phyloP scores from a whole-genome alignment of 2,888 invertebrate genomes.

The Anarsia innoxiella region DNA sequence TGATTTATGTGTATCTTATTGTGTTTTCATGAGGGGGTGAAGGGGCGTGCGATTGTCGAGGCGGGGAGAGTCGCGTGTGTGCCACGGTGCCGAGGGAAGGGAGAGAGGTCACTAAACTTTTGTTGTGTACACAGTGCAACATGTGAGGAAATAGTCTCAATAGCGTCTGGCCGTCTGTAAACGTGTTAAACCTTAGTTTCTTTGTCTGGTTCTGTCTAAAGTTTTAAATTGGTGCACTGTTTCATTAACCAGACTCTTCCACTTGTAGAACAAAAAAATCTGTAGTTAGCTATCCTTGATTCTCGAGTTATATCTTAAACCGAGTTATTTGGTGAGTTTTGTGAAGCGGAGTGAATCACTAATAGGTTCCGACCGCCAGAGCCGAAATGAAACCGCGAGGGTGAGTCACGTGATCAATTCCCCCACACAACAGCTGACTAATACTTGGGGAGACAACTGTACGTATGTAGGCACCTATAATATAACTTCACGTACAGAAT shows the following conservation, averaged over 20 bases:
- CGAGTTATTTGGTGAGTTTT: too few relatives aligned
- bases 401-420: slow-evolving; percentile 16
- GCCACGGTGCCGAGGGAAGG: slow-evolving; percentile 2
- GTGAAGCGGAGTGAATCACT: slow-evolving; percentile 4
- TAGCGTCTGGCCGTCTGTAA: too few relatives aligned
- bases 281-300: too few relatives aligned
- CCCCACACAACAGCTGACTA: slow-evolving; percentile 19
- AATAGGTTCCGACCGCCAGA: slow-evolving; percentile 7
- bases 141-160: slow-evolving; percentile 2
- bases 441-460: slow-evolving; percentile 13
- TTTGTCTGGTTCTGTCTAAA: too few relatives aligned
- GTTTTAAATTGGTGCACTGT: too few relatives aligned
- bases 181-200: too few relatives aligned
- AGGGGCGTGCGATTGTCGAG: neutral
- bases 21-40: slow-evolving; percentile 6
- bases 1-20: slow-evolving; percentile 10
- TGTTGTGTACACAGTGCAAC: slow-evolving; percentile 9
- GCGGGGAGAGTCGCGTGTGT: slow-evolving; percentile 4
- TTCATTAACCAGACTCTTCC: too few relatives aligned
- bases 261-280: too few relatives aligned
- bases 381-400: slow-evolving; percentile 10
- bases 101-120: slow-evolving; percentile 10
- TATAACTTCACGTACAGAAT: too few relatives aligned
- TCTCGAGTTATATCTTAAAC: too few relatives aligned
- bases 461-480: too few relatives aligned